phyloP scores from a whole-genome alignment of 2,888 invertebrate genomes.

The Cheilosia grossa region DNA sequence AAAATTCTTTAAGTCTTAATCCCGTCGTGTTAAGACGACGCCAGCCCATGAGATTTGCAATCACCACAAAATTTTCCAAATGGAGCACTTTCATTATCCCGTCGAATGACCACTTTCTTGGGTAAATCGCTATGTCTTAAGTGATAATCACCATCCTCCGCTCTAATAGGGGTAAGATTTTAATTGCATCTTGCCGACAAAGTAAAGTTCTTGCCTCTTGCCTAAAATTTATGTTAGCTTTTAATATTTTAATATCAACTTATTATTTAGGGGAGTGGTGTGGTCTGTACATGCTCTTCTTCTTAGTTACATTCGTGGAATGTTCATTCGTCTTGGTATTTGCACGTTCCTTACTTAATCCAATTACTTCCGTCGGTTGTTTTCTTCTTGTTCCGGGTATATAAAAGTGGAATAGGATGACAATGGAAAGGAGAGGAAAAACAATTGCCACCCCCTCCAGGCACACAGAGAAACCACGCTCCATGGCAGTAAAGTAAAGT shows the following conservation, averaged over 20 bases:
- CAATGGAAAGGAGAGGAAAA: background rate
- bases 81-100: slow-evolving; percentile 54
- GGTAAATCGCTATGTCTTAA: slow-evolving; percentile 65
- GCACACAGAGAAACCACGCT: slow-evolving; percentile 34
- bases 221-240: slow-evolving; percentile 63
- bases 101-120: slow-evolving; percentile 64
- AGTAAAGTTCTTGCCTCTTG: slow-evolving; percentile 22
- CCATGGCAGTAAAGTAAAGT: slow-evolving; percentile 51
- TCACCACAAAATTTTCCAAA: slow-evolving; percentile 45
- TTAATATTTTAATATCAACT: slow-evolving; percentile 69
- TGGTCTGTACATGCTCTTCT: background rate
- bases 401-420: slow-evolving; percentile 40
- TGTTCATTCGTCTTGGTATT: slow-evolving; percentile 29
- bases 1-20: background rate
- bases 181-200: slow-evolving; percentile 58
- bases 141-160: slow-evolving; percentile 65
- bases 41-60: slow-evolving; percentile 42
- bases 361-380: slow-evolving; percentile 71
- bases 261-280: slow-evolving; percentile 57
- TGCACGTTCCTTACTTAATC: slow-evolving; percentile 61
- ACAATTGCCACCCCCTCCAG: slow-evolving; percentile 2
- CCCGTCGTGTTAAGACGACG: slow-evolving; percentile 24
- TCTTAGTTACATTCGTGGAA: background rate
- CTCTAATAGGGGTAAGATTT: slow-evolving; percentile 72
- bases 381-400: slow-evolving; percentile 41